Base-by-base conservation (phyloP, 2,888 invertebrate species). In the Chrysomela aeneicollis region DNA sequence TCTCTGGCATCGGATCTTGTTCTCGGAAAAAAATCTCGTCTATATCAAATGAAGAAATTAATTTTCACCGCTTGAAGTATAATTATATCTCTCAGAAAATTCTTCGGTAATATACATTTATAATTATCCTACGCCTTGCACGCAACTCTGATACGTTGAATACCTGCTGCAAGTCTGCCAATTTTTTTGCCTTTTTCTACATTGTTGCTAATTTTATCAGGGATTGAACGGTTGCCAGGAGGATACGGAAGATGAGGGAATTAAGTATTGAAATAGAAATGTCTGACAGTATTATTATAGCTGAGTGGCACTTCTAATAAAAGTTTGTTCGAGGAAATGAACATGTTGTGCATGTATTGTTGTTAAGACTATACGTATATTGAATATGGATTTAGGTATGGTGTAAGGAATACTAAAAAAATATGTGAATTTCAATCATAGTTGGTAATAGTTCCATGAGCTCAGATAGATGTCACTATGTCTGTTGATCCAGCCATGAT, bases 121-220 rank as follows among this genome's bases (percentile, higher is more conserved):
- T 47, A 42, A 57, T 57, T 57, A 55, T 42, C 15, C 42, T 42
- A 3, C 42, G 42, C n/a, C 42, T 10, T 42, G n/a, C 42, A 42
- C 15, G 42, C 42, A 42, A 42, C 15, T 42, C 37, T 37, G 50
- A 10, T 55, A n/a, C 35, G 26, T 47, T 26, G 30, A 47, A 30
- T 46, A 61, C 32, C 19, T 30, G 17, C 30, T 12, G 19, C 18
- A 47, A 22, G 47, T 53, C 53, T 22, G 47, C 5, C 12, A 18
- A 5, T 46, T 26, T 51, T 51, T 59, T 51, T 54, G 26, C 52
- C 51, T 57, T 17, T 46, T 52, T 61, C n/a, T 64, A 49, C 61
- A 61, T 60, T 57, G 60, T 61, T 42, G 57, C 64, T 64, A 64
- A 64, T 57, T 61, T 61, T 61, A 64, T 46, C 61, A 0, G 12